These are phyloP conservation scores for Agrochola litura DNA, from an alignment of 2,888 invertebrate genomes.

Conservation along the genomic window DNA sequence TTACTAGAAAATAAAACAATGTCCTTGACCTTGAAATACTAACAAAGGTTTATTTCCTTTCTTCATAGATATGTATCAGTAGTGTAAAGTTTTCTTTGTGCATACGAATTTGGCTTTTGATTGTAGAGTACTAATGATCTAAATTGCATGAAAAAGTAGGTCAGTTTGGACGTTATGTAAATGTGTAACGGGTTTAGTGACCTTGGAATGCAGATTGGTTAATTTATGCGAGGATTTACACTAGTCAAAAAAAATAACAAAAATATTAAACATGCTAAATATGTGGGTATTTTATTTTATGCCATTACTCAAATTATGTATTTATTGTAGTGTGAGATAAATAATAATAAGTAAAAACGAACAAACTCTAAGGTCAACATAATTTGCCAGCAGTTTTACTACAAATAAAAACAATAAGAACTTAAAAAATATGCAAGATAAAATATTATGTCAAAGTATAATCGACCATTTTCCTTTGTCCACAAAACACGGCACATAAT, in stretches of 20 bases:
- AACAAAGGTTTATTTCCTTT: slow-evolving; percentile 18
- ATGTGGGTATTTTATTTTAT: too few species aligned
- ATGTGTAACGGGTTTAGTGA: neutral
- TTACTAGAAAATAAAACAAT: neutral
- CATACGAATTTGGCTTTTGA: slow-evolving; percentile 38
- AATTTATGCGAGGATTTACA: neutral
- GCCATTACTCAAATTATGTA: too few species aligned
- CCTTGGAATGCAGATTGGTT: slow-evolving; percentile 17
- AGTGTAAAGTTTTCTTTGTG: neutral
- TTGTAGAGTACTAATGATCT: neutral
- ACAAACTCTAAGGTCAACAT: neutral
- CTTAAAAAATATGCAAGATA: neutral
- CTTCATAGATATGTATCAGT: slow-evolving; percentile 27
- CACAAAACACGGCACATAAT: slow-evolving; percentile 23
- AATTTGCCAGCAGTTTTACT: neutral
- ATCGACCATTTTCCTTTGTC: slow-evolving; percentile 45
- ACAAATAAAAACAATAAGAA: neutral
- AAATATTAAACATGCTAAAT: neutral
- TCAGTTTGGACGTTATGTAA: slow-evolving; percentile 9
- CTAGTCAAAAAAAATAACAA: neutral
- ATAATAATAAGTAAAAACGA: neutral
- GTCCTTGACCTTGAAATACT: slow-evolving; percentile 31
- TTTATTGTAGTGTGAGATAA: neutral
- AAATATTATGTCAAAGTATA: neutral
- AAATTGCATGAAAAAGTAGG: neutral